Base-by-base conservation (phyloP, 92 coral and sea anemone genomes). In the Heliopora coerulea region DNA sequence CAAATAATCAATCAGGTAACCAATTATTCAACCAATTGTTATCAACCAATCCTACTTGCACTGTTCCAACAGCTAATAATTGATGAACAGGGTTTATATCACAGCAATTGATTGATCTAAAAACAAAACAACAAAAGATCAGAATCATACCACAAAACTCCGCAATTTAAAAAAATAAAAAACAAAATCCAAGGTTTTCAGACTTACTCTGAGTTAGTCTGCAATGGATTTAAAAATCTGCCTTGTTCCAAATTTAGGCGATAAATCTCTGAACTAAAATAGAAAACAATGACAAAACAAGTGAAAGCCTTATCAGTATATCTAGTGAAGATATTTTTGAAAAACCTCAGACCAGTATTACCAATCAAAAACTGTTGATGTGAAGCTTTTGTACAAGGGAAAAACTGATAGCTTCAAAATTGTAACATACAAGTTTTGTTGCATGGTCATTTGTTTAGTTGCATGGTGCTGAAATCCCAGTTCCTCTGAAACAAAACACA, bases 211-310 rank as follows among this genome's bases (percentile, higher is more conserved):
- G 98, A 91, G 72, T 79, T 81, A 32, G 96, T 90, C 65, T 93
- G 96, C 4, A 93, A 73, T 17, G 98, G 91, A 78, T 83, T 93
- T 12, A 93, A 78, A 54, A 89, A 93, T 57, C 96, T 77, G 27
- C 98, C 98, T 62, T 93, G 98, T 28, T 93, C 98, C 82, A 93
- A 90, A 62, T 93, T 93, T 31, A 93, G 84, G 76, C 98, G 74
- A 74, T 90, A 93, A 27, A 93, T 87, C 73, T 93, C 96, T 29
- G 91, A 86, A 50, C 98, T 93, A 73, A 14, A 66, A 39, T 57
- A 21, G 32, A 25, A 59, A 39, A 11, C 37, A 57, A 15, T 9
- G 24, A 10, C 34, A 23, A 26, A 65, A n/a, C 12, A 23, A 41
- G 7, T 54, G 19, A 29, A 24, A 52, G 1, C 18, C 12, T 4